These are phyloP conservation scores for Lordiphosa stackelbergi DNA, from an alignment of 1,140 invertebrate genomes.

Conservation along the genomic window DNA sequence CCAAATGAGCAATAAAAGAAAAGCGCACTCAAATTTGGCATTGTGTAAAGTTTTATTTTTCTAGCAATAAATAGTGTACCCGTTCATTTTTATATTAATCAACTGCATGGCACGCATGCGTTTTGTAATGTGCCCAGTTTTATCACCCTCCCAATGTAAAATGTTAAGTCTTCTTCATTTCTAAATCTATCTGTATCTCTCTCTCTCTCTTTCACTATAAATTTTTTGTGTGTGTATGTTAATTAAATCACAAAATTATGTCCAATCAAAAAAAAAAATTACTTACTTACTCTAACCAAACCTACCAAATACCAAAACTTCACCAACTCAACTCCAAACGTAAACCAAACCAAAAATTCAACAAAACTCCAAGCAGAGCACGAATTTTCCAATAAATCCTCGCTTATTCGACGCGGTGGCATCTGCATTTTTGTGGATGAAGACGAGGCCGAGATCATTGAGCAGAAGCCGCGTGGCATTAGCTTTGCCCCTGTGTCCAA, in stretches of 20 bases:
- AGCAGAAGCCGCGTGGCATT: constrained; percentile 58
- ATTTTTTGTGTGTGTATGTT: constrained; percentile 44
- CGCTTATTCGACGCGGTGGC: constrained; percentile 74
- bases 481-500: constrained; percentile 52
- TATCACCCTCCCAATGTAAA: constrained; percentile 11
- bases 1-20: constrained; percentile 1
- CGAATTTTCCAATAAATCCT: constrained; percentile 72
- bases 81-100: neutral
- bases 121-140: neutral
- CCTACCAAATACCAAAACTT: constrained; percentile 27
- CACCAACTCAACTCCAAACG: constrained; percentile 10
- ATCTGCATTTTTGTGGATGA: constrained; percentile 77
- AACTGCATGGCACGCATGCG: constrained; percentile 5
- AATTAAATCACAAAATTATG: constrained; percentile 57
- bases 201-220: constrained; percentile 32
- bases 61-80: neutral
- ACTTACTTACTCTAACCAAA: constrained; percentile 47
- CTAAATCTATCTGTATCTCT: constrained; percentile 24
- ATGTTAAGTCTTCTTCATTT: constrained; percentile 32
- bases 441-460: constrained; percentile 63
- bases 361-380: constrained; percentile 43
- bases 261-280: constrained; percentile 48
- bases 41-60: too few species aligned
- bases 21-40: neutral
- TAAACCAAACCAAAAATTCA: constrained; percentile 20